Evolutionary conservation across 2,888 invertebrate species (phyloP).

Genomic region (Brachynemurus nebulosus): DNA sequence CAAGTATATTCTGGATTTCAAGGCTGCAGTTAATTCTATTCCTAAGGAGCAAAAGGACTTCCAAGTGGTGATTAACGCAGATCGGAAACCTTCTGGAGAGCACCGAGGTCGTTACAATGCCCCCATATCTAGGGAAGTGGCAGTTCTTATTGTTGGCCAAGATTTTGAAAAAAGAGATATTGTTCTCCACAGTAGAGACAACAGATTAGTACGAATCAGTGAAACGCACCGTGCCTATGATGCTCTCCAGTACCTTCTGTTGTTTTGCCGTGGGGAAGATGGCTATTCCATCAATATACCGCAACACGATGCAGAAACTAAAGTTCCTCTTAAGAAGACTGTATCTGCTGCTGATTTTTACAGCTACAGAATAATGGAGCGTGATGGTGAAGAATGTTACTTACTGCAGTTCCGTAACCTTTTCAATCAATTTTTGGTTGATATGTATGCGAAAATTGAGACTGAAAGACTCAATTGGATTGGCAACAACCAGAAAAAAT

Average conservation of each 20-base stretch:
- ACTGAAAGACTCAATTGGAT: slow-evolving; percentile 17
- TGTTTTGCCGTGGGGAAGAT: slow-evolving; percentile 20
- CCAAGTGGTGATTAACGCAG: background rate
- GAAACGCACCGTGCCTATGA: slow-evolving; percentile 20
- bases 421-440: slow-evolving; percentile 22
- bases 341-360: slow-evolving; percentile 18
- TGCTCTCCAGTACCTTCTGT: slow-evolving; percentile 23
- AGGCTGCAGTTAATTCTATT: background rate
- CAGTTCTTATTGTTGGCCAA: background rate
- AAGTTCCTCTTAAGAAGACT: slow-evolving; percentile 9
- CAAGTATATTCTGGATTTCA: slow-evolving; percentile 8
- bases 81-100: background rate
- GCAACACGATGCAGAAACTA: slow-evolving; percentile 10
- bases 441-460: slow-evolving; percentile 16
- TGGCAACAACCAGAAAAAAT: slow-evolving; percentile 18
- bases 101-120: slow-evolving; percentile 1
- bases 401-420: slow-evolving; percentile 13
- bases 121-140: background rate
- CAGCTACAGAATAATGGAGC: slow-evolving; percentile 16
- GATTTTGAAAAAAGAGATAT: slow-evolving; percentile 3
- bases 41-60: background rate
- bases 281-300: slow-evolving; percentile 15
- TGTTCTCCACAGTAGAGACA: background rate
- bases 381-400: background rate
- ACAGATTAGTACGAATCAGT: background rate